These are phyloP conservation scores for Brachyistius frenatus DNA, from an alignment of 2,113 vertebrate genomes.

Conservation along the genomic window DNA sequence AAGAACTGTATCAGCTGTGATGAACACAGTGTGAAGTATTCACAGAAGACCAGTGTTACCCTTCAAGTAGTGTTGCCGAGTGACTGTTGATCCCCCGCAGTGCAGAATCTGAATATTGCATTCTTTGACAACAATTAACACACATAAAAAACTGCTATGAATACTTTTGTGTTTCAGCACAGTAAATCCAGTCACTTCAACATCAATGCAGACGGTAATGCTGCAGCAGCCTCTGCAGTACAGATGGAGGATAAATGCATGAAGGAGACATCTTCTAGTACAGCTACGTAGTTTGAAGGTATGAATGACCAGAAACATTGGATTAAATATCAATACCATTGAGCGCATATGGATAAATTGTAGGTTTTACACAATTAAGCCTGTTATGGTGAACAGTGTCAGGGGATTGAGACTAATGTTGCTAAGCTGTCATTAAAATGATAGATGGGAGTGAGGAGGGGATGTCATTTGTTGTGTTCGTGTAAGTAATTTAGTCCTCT, in stretches of 20 bases:
- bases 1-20: background rate
- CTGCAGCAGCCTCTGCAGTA: constrained; percentile 64
- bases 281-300: constrained; percentile 5
- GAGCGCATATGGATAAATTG: constrained; percentile 19
- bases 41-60: background rate
- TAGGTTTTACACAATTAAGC: background rate
- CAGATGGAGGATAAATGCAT: constrained; percentile 27
- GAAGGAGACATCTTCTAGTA: constrained; percentile 8
- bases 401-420: constrained; percentile 11
- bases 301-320: background rate
- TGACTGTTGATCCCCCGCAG: constrained; percentile 28
- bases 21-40: constrained; percentile 14
- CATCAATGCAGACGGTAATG: constrained; percentile 8
- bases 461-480: background rate
- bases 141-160: background rate
- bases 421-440: constrained; percentile 37
- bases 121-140: background rate
- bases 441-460: constrained; percentile 13
- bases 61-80: constrained; percentile 8
- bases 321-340: constrained; percentile 20
- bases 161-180: constrained; percentile 1
- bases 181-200: constrained; percentile 15
- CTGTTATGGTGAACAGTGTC: background rate
- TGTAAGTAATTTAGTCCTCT: background rate
- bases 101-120: constrained; percentile 21